phyloP scores from a whole-genome alignment of 1,140 invertebrate species.

The Brachionus calyciflorus region DNA sequence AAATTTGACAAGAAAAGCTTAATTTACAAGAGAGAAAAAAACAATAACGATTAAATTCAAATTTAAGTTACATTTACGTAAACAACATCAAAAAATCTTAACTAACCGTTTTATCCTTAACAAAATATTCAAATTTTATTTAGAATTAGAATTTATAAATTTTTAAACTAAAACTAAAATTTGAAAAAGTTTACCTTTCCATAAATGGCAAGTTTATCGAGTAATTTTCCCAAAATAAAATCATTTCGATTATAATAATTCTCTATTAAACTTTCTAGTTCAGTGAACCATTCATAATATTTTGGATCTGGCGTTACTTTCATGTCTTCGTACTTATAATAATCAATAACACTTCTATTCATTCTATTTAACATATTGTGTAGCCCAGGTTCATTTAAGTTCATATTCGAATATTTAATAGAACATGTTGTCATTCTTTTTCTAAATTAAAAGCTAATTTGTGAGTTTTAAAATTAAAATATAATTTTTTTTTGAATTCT shows the following conservation, averaged over 20 bases:
- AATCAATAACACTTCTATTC: slow-evolving; percentile 6
- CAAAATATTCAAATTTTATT: neutral
- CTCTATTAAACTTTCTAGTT: slow-evolving; percentile 17
- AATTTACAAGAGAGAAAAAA: neutral
- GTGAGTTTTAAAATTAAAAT: neutral
- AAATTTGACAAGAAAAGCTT: neutral
- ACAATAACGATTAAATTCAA: neutral
- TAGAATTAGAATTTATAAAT: neutral
- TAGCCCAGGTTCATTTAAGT: neutral
- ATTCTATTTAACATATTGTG: neutral
- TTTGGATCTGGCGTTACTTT: slow-evolving; percentile 27
- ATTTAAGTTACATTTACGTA: too few species aligned
- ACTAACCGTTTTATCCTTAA: neutral
- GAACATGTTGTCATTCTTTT: slow-evolving; percentile 25
- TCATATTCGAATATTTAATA: neutral
- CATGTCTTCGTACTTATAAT: neutral
- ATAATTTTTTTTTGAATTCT: neutral
- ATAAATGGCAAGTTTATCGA: slow-evolving; percentile 3
- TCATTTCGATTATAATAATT: slow-evolving; percentile 28
- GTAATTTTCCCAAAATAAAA: slow-evolving; percentile 5
- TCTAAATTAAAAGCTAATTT: neutral
- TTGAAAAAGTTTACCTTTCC: slow-evolving; percentile 13
- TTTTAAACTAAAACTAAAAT: neutral
- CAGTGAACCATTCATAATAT: slow-evolving; percentile 20
- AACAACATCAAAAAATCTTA: too few species aligned